Base-by-base conservation (phyloP, 2,888 invertebrate genomes). In the Neuroscelio doddi region DNA sequence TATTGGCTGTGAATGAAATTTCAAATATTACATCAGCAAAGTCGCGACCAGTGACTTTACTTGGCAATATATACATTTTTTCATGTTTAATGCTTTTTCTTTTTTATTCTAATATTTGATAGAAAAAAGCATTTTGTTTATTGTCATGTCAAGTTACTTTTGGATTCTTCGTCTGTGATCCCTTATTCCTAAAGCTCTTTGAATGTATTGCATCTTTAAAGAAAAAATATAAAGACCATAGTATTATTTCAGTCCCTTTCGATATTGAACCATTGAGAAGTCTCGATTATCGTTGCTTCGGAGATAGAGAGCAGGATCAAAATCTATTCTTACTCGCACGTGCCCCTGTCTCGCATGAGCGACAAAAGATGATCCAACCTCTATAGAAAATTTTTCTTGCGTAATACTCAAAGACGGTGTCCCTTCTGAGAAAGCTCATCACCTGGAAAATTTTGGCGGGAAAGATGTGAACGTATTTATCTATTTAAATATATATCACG, bases 311-410 rank as follows among this genome's bases (percentile, higher is more conserved):
- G 32, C 30, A 36, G 46, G 34, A 64, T 16, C 46, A 50, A 56
- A 47, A 57, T 57, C 71, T 66, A 71, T 73, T 74, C 70, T 76
- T 55, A 56, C 46, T 59, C 70, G 73, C 76, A 75, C 76, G 76
- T 75, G 76, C 64, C 72, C 68, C 56, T 34, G 46, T 53, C 62
- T 57, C 49, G 46, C 44, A 14, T 61, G 64, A 64, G 63, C 64
- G 70, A 69, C 69, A 64, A 72, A 69, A 74, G 71, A 66, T 71
- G 65, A 70, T 66, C 63, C 68, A 65, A 68, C 68, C 55, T 64
- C 52, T 56, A 38, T 58, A 55, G 41, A 68, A 59, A 53, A 36
- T 58, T 58, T 63, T 55, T 57, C 69, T 66, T 64, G 55, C 66
- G 66, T 66, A 66, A 69, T 69, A 32, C 66, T 55, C 66, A 47